Evolutionary conservation across 2,888 invertebrate species (phyloP), one percentile per base, ranked within the genome.

Genomic region (Venusia cambrica): DNA sequence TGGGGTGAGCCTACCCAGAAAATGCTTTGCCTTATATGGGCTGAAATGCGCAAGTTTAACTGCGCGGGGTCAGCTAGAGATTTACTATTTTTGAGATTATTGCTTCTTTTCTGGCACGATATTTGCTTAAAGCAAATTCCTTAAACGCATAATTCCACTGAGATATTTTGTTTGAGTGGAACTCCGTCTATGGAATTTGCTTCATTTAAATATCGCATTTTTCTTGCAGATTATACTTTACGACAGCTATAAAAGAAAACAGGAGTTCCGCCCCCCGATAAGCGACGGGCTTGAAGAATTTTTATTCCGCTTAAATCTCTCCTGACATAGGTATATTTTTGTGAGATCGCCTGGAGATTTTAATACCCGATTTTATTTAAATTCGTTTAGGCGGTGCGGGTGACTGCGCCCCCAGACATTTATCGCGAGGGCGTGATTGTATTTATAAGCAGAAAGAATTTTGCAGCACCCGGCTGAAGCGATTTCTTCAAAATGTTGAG

Each of bases 181-280:
- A 73, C 73, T 73, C 76, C 72, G 72, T 66, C 54, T 56, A 65
- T n/a, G 72, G 85, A 87, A 87, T 87, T 83, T 67, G 66, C 80
- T 81, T 87, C 83, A 87, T 87, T 87, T 87, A 84, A 87, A 85
- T 85, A 87, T 87, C 79, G 78, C 85, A 85, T 87, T 87, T 87
- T 87, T 87, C 83, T 78, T 74, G 74, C 84, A 87, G 87, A 87
- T 87, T 87, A 87, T 87, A 84, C 81, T 78, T 81, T 79, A 84
- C 83, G 85, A 83, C 84, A 83, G 81, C 84, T 74, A 85, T 87
- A 87, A 88, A 88, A 81, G 83, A 84, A 87, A 84, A 85, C 84
- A 85, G 83, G 66, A 75, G 73, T 57, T 65, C 73, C 75, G 70
- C 80, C 84, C 83, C 76, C 75, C 76, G 80, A 81, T 85, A 85